Evolutionary conservation across 2,888 invertebrate species (phyloP).

Genomic region (Stictocephala bisonia): DNA sequence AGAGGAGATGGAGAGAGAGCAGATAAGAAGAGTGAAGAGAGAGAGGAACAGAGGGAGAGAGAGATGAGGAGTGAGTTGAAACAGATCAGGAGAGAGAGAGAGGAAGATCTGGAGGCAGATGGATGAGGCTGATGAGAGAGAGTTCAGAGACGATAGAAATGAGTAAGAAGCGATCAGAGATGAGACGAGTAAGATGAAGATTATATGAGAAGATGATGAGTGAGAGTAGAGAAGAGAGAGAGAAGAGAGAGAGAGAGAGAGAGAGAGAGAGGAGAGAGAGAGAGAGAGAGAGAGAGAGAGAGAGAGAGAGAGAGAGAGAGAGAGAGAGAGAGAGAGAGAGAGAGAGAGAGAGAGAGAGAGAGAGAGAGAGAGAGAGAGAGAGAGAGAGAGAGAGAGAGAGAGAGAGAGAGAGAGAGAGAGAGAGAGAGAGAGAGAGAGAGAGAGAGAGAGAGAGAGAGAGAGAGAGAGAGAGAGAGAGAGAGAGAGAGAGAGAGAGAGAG

Average conservation of each 20-base stretch:
- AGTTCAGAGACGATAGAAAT: too few relatives aligned
- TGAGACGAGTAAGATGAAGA: too few relatives aligned
- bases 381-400: neutral
- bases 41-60: too few relatives aligned
- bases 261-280: conserved; percentile 1
- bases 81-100: too few relatives aligned
- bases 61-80: too few relatives aligned
- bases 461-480: neutral
- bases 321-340: neutral
- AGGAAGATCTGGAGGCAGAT: too few relatives aligned
- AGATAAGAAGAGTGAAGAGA: neutral
- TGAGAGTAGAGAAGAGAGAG: neutral
- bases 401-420: neutral
- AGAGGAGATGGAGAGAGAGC: neutral
- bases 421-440: neutral
- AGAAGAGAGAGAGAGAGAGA: too few relatives aligned
- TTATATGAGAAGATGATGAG: too few relatives aligned
- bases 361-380: neutral
- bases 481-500: neutral
- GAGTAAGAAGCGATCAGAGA: too few relatives aligned
- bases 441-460: neutral
- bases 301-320: too few relatives aligned
- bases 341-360: neutral
- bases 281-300: neutral
- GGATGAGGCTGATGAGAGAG: too few relatives aligned